Evolutionary conservation across 2,113 vertebrate genomes (phyloP).

Genomic region (Charadrius vociferus): DNA sequence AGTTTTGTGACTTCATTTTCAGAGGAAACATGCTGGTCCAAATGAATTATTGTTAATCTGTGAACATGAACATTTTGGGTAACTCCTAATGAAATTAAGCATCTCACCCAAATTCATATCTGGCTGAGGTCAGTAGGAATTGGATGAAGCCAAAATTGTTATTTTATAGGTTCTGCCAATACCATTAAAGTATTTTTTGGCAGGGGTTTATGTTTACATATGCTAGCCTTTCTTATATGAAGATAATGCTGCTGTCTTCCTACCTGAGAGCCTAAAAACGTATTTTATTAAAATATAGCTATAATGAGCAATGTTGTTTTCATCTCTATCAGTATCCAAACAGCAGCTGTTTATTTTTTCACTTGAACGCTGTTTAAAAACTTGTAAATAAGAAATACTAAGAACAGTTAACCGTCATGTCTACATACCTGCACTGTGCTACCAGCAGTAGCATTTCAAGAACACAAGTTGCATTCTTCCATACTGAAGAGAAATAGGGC

Average conservation of each 20-base stretch:
- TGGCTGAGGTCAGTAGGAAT: background rate
- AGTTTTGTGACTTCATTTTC: background rate
- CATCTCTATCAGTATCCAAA: background rate
- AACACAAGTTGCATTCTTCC: background rate
- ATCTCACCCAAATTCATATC: background rate
- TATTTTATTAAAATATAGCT: background rate
- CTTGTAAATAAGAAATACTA: background rate
- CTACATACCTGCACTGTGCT: background rate
- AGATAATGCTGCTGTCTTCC: background rate
- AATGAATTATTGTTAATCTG: background rate
- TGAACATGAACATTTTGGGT: background rate
- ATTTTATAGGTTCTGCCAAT: background rate
- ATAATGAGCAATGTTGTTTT: background rate
- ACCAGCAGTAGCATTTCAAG: background rate
- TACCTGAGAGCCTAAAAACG: background rate
- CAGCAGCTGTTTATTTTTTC: conserved; percentile 7
- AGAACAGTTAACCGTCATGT: background rate
- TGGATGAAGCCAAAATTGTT: background rate
- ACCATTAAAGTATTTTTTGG: background rate
- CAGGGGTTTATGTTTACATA: background rate
- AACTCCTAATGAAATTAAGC: background rate
- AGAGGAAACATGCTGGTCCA: background rate
- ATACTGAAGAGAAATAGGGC: background rate
- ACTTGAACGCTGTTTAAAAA: background rate
- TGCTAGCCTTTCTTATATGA: background rate